Percentiles rank a stretch among this genome's conserved stretches.
Evolutionary conservation across 2,113 vertebrate species (phyloP).

Genomic region (Pedetes capensis): DNA sequence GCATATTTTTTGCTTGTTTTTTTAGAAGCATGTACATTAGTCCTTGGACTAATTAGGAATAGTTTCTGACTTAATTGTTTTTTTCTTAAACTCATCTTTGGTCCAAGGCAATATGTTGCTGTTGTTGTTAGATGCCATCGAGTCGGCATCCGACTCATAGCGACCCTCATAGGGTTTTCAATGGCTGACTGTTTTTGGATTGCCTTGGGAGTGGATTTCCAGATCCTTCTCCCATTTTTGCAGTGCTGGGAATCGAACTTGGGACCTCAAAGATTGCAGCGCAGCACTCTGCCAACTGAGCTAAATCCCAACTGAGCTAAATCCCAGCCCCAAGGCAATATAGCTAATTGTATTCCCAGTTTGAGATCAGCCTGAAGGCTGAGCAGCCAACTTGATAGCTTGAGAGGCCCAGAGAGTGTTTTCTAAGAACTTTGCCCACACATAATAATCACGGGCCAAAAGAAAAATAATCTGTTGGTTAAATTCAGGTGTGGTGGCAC

Average conservation of each 20-base stretch:
- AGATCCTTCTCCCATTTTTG: too few relatives aligned
- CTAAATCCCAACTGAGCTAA: too few relatives aligned
- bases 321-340: too few relatives aligned
- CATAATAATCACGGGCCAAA: constrained; percentile 26
- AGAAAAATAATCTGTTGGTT: constrained; percentile 28
- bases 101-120: constrained; percentile 60
- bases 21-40: background rate
- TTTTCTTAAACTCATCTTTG: constrained; percentile 22
- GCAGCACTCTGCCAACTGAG: too few relatives aligned
- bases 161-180: too few relatives aligned
- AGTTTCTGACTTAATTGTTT: constrained; percentile 62
- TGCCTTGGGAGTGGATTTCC: too few relatives aligned
- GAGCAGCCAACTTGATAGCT: constrained; percentile 39
- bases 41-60: background rate
- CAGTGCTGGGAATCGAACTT: too few relatives aligned
- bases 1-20: background rate
- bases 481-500: background rate
- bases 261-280: too few relatives aligned
- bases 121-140: too few relatives aligned
- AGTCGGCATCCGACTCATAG: too few relatives aligned
- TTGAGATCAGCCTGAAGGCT: constrained; percentile 31
- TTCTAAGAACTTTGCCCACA: constrained; percentile 12
- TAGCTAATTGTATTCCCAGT: constrained; percentile 38
- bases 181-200: too few relatives aligned
- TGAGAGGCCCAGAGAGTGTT: background rate